These are phyloP conservation scores for Hyalella azteca DNA, from an alignment of 2,888 invertebrate genomes.

Conservation along the genomic window DNA sequence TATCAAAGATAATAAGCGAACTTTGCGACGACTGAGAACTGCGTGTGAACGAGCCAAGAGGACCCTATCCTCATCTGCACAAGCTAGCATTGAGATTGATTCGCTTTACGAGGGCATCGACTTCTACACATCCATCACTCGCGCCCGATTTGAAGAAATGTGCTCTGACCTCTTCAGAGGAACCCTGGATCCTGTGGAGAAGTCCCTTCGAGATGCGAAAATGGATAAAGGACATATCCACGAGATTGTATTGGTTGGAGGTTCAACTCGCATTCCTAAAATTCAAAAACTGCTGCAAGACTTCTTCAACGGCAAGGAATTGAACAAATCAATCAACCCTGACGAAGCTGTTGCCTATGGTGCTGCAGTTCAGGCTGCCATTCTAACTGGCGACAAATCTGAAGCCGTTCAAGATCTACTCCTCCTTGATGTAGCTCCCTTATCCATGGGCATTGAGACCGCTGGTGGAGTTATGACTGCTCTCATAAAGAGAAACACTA, in stretches of 20 bases:
- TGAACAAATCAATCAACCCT: no score
- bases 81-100: slow-evolving; percentile 93
- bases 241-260: slow-evolving; percentile 91
- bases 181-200: slow-evolving; percentile 96
- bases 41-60: slow-evolving; percentile 89
- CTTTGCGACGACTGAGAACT: slow-evolving; percentile 80
- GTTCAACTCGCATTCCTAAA: slow-evolving; percentile 97
- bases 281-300: slow-evolving; percentile 92
- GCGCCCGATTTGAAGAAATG: slow-evolving; percentile 96
- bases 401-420: slow-evolving; percentile 80
- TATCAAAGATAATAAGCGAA: slow-evolving; percentile 64
- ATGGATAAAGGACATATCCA: slow-evolving; percentile 90
- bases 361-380: no score
- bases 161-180: slow-evolving; percentile 94
- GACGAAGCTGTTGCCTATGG: slow-evolving; percentile 98
- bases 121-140: slow-evolving; percentile 92
- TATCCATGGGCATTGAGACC: slow-evolving; percentile 90
- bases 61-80: slow-evolving; percentile 71
- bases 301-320: slow-evolving; percentile 88
- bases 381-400: slow-evolving; percentile 78
- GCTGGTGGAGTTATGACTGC: slow-evolving; percentile 95
- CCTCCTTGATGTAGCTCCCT: slow-evolving; percentile 87
- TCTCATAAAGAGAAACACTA: slow-evolving; percentile 77
- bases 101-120: slow-evolving; percentile 94
- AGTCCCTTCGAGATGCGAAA: slow-evolving; percentile 92